Conservation (phyloP, 1,140 invertebrate genomes). For the Venustaconcha ellipsiformis region DNA sequence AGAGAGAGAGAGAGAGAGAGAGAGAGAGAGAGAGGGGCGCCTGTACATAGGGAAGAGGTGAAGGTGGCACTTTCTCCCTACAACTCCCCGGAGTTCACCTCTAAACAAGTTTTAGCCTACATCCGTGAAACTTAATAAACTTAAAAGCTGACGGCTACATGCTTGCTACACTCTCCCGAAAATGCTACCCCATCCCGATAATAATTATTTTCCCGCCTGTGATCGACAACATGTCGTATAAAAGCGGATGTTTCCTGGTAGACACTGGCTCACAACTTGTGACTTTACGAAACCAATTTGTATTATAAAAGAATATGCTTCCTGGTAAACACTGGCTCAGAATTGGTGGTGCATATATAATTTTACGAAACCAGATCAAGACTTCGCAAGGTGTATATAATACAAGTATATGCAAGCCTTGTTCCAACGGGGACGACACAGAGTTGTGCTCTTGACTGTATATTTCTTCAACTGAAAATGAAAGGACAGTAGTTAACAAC, state of each 20-base stretch:
- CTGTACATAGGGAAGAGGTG: neutral
- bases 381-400: no score
- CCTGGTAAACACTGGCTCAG: neutral
- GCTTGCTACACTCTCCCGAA: no score
- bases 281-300: neutral
- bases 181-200: no score
- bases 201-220: no score
- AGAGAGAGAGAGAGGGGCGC: constrained; percentile 13
- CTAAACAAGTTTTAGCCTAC: no score
- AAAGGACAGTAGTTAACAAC: constrained; percentile 3
- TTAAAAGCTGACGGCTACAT: no score
- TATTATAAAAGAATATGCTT: neutral
- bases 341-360: neutral
- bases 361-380: neutral
- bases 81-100: neutral
- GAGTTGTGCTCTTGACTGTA: neutral
- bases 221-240: neutral
- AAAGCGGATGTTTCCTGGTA: neutral
- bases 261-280: neutral
- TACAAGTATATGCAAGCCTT: neutral
- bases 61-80: neutral
- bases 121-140: no score
- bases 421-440: neutral
- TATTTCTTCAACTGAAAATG: neutral
- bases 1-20: constrained; percentile 28